A percentile compares a stretch with the other conserved stretches of the same genome.
phyloP scores from a whole-genome alignment of 1,140 invertebrate species.

The Epicauta chinensis region DNA sequence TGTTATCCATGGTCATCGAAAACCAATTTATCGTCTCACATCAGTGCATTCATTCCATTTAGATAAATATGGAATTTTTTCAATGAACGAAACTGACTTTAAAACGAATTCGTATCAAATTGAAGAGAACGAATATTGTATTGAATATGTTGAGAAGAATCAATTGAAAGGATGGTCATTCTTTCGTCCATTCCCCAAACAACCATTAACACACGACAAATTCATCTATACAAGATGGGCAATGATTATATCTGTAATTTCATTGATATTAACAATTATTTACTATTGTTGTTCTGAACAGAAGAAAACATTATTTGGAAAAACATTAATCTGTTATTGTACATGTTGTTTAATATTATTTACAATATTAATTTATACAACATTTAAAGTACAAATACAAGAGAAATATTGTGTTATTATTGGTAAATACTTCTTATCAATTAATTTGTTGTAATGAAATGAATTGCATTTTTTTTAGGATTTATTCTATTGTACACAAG shows the following conservation, averaged over 20 bases:
- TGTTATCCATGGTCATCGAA: slow-evolving; percentile 7
- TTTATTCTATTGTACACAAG: slow-evolving; percentile 20
- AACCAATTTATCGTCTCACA: neutral
- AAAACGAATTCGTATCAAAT: slow-evolving; percentile 3
- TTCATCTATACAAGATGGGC: slow-evolving; percentile 26
- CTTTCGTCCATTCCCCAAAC: slow-evolving; percentile 15
- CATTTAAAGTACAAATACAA: neutral
- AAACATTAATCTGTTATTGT: slow-evolving; percentile 41
- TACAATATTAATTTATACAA: slow-evolving; percentile 20
- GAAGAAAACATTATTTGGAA: slow-evolving; percentile 38
- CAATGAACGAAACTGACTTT: neutral
- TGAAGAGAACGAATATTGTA: slow-evolving; percentile 21
- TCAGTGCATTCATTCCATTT: slow-evolving; percentile 12
- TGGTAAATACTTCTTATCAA: slow-evolving; percentile 13
- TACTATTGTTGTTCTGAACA: slow-evolving; percentile 35
- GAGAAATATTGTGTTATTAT: slow-evolving; percentile 17
- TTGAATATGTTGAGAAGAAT: slow-evolving; percentile 22
- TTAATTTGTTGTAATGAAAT: slow-evolving; percentile 1
- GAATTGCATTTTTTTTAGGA: slow-evolving; percentile 14
- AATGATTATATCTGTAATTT: slow-evolving; percentile 37
- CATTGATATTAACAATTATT: slow-evolving; percentile 38
- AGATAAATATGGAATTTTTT: slow-evolving; percentile 12
- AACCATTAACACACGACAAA: slow-evolving; percentile 5
- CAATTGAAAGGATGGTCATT: slow-evolving; percentile 10
- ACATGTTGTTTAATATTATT: slow-evolving; percentile 32